Evolutionary conservation across 1,140 invertebrate genomes (phyloP).

Genomic region (Halictus rubicundus): DNA sequence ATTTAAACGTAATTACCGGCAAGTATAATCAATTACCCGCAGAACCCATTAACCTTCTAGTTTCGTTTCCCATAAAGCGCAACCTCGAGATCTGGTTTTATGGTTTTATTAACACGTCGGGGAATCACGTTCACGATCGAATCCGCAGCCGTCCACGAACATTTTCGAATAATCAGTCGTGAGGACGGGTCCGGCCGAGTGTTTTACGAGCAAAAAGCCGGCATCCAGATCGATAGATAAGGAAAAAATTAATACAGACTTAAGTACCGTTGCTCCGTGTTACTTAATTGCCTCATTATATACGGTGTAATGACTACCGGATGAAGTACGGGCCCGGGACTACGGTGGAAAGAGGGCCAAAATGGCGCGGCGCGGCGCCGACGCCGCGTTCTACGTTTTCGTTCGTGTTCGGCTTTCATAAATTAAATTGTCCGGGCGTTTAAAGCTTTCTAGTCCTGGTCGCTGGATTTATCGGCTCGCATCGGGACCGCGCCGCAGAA

Average conservation of each 20-base stretch:
- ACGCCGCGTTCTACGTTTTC: not conserved
- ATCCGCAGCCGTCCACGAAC: not conserved
- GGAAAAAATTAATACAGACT: constrained; percentile 47
- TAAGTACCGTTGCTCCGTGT: constrained; percentile 38
- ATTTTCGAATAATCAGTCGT: constrained; percentile 9
- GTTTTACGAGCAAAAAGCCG: constrained; percentile 23
- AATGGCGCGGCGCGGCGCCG: too few species aligned
- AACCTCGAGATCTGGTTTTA: not conserved
- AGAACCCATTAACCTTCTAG: too few species aligned
- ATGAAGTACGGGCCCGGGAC: constrained; percentile 19
- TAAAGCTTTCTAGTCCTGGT: constrained; percentile 3
- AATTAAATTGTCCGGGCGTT: constrained; percentile 20
- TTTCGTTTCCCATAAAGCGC: not conserved
- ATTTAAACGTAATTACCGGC: too few species aligned
- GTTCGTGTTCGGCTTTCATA: constrained; percentile 20
- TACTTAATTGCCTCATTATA: constrained; percentile 52
- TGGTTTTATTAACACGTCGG: not conserved
- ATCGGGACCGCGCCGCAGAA: not conserved
- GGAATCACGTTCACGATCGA: too few species aligned
- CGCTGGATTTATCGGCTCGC: not conserved
- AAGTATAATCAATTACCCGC: too few species aligned
- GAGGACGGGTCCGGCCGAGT: not conserved
- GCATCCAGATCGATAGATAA: constrained; percentile 32
- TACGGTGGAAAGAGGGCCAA: not conserved
- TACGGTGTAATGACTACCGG: constrained; percentile 38